phyloP scores from a whole-genome alignment of 1,140 invertebrate species.

The Lethocerus indicus region DNA sequence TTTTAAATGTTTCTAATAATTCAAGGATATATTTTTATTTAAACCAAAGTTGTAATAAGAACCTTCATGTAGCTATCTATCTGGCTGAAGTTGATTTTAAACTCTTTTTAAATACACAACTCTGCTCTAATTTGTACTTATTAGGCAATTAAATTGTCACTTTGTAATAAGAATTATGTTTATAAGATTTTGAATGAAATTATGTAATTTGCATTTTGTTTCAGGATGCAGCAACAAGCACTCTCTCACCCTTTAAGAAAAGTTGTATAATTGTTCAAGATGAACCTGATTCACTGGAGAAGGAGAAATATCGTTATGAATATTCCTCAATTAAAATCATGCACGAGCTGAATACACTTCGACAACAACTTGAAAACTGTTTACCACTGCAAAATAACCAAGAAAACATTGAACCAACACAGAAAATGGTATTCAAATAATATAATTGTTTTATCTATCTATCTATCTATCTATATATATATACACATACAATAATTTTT shows the following conservation, averaged over 20 bases:
- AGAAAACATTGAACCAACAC: background rate
- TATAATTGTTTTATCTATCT: background rate
- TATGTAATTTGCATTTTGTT: background rate
- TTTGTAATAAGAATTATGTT: background rate
- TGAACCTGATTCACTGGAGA: background rate
- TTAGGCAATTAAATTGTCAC: background rate
- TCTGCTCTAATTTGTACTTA: background rate
- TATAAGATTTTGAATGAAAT: background rate
- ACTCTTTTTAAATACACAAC: background rate
- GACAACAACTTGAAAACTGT: background rate
- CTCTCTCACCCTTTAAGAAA: background rate
- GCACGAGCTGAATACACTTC: background rate
- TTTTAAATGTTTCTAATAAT: background rate
- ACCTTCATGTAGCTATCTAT: too few relatives aligned
- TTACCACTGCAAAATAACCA: background rate
- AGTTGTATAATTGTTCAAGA: background rate
- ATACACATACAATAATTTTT: background rate
- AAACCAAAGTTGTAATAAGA: too few relatives aligned
- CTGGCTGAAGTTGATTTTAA: background rate
- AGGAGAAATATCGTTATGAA: background rate
- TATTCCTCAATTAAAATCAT: background rate
- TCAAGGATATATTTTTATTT: too few relatives aligned
- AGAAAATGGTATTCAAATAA: background rate
- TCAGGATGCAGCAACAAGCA: slow-evolving; percentile 2
- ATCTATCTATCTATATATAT: background rate